These are phyloP conservation scores for Gryllus longicercus DNA, from an alignment of 2,888 invertebrate species.

Conservation along the genomic window DNA sequence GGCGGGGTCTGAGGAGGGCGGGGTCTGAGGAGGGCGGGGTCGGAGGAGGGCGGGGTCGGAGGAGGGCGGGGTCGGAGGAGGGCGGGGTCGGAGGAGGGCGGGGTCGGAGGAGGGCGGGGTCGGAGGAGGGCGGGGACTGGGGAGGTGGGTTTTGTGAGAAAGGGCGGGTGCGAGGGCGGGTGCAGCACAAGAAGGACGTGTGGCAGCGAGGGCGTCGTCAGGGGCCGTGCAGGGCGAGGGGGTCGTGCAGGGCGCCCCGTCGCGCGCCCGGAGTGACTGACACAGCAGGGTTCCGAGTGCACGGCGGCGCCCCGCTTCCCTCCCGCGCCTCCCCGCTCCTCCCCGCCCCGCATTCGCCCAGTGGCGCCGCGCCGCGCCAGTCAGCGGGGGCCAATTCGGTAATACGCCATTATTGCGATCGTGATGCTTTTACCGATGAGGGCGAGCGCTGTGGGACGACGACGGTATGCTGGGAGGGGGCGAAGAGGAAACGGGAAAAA, in stretches of 20 bases:
- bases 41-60: no score
- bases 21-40: no score
- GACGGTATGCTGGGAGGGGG: neutral
- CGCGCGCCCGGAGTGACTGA: neutral
- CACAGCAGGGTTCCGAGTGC: neutral
- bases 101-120: slow-evolving; percentile 26
- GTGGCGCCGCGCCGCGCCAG: neutral
- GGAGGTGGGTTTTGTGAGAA: neutral
- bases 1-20: no score
- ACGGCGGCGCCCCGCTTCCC: neutral
- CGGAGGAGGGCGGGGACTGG: slow-evolving; percentile 19
- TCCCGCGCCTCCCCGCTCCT: neutral
- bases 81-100: neutral
- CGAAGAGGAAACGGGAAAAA: neutral
- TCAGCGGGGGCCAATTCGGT: slow-evolving; percentile 34
- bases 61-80: neutral
- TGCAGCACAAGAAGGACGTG: neutral
- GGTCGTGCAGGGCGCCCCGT: neutral
- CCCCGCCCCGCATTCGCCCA: neutral
- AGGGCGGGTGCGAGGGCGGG: neutral
- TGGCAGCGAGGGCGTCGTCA: neutral
- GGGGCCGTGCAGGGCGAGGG: no score
- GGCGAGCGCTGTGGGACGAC: neutral
- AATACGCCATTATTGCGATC: slow-evolving; percentile 38
- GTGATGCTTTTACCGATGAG: slow-evolving; percentile 37